phyloP scores from a whole-genome alignment of 2,113 vertebrate genomes.

The Pituophis catenifer region DNA sequence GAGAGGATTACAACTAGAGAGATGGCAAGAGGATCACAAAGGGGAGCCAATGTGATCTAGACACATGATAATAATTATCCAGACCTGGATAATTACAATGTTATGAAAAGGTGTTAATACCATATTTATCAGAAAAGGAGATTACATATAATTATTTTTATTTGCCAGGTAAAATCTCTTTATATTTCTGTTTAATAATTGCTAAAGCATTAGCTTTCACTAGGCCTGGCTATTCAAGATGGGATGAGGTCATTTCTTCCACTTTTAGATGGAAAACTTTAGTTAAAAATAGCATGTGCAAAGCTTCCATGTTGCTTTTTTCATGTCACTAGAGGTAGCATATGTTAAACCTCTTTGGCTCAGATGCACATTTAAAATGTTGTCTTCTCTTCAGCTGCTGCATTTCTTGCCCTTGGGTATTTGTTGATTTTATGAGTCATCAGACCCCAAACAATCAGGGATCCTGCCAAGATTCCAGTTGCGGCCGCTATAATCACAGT shows the following conservation, averaged over 20 bases:
- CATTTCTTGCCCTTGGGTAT: accelerated
- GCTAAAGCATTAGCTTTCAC: neutral
- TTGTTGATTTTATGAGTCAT: constrained; percentile 53
- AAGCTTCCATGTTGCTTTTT: neutral
- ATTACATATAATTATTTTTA: neutral
- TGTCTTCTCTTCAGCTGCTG: neutral
- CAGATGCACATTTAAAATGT: constrained; percentile 32
- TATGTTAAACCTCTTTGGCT: neutral
- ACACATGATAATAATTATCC: neutral
- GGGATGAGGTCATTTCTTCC: neutral
- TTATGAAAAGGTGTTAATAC: neutral
- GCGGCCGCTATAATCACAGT: constrained; percentile 69
- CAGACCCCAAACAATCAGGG: constrained; percentile 54
- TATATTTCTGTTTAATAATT: neutral
- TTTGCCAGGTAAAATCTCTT: neutral
- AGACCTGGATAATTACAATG: neutral
- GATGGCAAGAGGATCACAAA: neutral
- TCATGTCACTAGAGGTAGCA: neutral
- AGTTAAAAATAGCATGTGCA: constrained; percentile 4
- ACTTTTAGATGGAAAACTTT: constrained; percentile 10
- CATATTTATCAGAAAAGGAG: neutral
- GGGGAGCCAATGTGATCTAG: neutral
- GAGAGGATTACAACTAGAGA: neutral
- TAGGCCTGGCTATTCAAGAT: neutral
- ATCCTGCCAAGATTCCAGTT: constrained; percentile 70